Evolutionary conservation across 2,888 invertebrate species (phyloP).

Genomic region (Leucozona laternaria): DNA sequence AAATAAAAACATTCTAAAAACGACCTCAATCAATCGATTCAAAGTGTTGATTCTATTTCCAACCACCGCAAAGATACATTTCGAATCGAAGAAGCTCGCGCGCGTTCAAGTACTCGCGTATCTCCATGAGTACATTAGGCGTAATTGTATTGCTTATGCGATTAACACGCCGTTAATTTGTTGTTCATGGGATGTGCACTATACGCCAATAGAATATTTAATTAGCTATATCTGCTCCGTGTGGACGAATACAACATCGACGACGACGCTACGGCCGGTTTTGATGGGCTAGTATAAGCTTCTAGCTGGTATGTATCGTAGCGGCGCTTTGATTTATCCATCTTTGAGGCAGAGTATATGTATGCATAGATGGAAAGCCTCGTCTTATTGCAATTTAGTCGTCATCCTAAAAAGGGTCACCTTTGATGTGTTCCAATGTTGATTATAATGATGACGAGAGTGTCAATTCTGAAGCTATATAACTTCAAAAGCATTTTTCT

Average conservation of each 20-base stretch:
- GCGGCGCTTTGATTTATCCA: constrained; percentile 67
- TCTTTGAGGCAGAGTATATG: constrained; percentile 44
- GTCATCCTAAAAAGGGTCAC: constrained; percentile 51
- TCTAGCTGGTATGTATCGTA: not conserved
- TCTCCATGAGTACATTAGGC: constrained; percentile 62
- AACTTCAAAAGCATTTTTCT: constrained; percentile 64
- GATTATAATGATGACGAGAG: constrained; percentile 61
- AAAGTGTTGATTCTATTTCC: constrained; percentile 10
- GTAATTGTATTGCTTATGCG: constrained; percentile 72
- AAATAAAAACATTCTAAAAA: not conserved
- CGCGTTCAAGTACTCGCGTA: constrained; percentile 50
- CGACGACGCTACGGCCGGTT: not conserved
- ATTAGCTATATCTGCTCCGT: constrained; percentile 50
- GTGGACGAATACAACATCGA: not conserved
- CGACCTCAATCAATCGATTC: not conserved
- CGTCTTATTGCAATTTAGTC: constrained; percentile 27
- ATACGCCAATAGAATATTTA: constrained; percentile 68
- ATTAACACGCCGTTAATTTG: constrained; percentile 75
- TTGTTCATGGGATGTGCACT: constrained; percentile 74
- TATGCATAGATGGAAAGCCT: constrained; percentile 3
- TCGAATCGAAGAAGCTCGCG: constrained; percentile 37
- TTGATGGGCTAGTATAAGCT: constrained; percentile 27
- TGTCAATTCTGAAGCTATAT: constrained; percentile 46
- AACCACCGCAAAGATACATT: constrained; percentile 24
- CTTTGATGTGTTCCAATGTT: constrained; percentile 59